Evolutionary conservation across 2,797 vertebrate genomes (phyloP).

Genomic region (Percopsis omiscomaycus): DNA sequence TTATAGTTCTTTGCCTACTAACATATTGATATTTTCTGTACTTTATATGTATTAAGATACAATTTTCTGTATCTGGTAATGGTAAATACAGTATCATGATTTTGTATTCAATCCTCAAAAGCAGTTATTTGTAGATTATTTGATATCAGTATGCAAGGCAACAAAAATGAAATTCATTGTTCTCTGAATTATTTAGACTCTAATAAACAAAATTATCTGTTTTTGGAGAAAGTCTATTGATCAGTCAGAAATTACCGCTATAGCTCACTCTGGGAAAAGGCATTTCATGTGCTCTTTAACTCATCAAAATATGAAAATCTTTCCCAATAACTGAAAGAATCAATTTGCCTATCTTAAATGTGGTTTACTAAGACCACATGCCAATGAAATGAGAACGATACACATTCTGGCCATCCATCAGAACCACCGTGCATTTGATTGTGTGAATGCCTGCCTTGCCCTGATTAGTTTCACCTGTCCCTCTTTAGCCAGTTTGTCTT

Average conservation of each 20-base stretch:
- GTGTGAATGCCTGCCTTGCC: constrained; percentile 7
- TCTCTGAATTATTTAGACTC: not conserved
- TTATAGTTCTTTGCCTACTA: constrained; percentile 9
- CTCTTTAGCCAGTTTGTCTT: too few species aligned
- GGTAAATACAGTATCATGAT: too few species aligned
- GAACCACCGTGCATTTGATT: constrained; percentile 31
- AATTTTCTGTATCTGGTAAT: too few species aligned
- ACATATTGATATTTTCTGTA: too few species aligned
- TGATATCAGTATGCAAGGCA: too few species aligned
- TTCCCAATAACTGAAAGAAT: constrained; percentile 10
- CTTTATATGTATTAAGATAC: too few species aligned
- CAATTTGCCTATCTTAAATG: constrained; percentile 17
- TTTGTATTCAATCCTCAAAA: too few species aligned
- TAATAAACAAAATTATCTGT: not conserved
- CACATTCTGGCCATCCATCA: constrained; percentile 37
- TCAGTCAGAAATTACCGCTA: constrained; percentile 4
- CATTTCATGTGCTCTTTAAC: constrained; percentile 25
- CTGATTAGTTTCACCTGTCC: too few species aligned
- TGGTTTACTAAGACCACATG: constrained; percentile 24
- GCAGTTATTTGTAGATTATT: too few species aligned
- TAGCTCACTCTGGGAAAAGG: constrained; percentile 4
- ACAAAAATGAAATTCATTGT: not conserved
- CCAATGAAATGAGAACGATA: constrained; percentile 11
- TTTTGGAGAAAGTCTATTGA: not conserved
- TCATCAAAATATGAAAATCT: constrained; percentile 30